Evolutionary conservation across 2,888 invertebrate genomes (phyloP), one percentile per base, ranked within the genome.

Genomic region (Xylota sylvarum): DNA sequence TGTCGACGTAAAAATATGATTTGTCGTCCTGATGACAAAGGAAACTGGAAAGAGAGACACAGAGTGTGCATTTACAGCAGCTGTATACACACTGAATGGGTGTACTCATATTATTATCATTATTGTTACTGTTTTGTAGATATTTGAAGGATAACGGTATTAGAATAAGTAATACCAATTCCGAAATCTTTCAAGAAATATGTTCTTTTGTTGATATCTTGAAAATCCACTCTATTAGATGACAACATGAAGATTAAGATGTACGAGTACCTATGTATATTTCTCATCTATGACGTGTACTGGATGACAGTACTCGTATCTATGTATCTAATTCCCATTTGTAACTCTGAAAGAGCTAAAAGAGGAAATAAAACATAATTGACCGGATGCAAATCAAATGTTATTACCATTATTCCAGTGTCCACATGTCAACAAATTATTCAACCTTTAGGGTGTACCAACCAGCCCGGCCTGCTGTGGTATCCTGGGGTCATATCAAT

Each of bases 1-100:
- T 77, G 80, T 65, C 48, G 48, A 64, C 56, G 72, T 58, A 67
- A 64, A 62, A 65, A 58, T 79, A 79, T 72, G 72, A 72, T 79
- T 79, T 79, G 64, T 52, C 48, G 14, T 64, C 65, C 14, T 67
- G 58, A 73, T 73, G 64, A 50, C 19, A 58, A 73, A n/a, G 30
- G 30, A 35, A 35, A n/a, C 23, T 32, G 55, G 58, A 37, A 14
- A 35, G 62, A n/a, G n/a, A n/a, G n/a, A n/a, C n/a, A n/a, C n/a
- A n/a, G n/a, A 32, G 62, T 64, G 52, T 79, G 78, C 78, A 79
- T 55, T 70, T 52, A 55, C 40, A 43, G 55, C 52, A 40, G 43
- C 9, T 43, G 65, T 23, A 6, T 14, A 3, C 3, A 23, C 23
- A 14, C n/a, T 46, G 46, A n/a, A 48, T 65, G 14, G 17, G 27